Conservation (phyloP, 2,113 vertebrate genomes). For the Amphiprion ocellaris region DNA sequence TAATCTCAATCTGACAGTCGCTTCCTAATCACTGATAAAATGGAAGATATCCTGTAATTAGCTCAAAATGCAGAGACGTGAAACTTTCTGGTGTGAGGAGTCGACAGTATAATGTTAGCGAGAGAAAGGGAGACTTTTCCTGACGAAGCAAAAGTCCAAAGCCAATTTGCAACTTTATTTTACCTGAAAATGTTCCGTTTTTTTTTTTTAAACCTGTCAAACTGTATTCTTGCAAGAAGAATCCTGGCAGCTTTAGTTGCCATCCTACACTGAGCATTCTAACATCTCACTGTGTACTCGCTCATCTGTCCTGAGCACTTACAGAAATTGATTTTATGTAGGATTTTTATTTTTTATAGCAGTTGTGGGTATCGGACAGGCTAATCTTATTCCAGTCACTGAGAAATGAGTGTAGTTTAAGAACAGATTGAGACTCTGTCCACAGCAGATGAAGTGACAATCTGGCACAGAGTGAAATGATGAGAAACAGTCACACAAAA, state of each 20-base stretch:
- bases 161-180: conserved; percentile 33
- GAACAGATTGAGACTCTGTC: conserved; percentile 21
- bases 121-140: background rate
- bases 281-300: conserved; percentile 13
- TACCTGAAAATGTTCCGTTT: conserved; percentile 30
- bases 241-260: conserved; percentile 26
- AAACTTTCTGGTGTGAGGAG: background rate
- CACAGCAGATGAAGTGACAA: conserved; percentile 19
- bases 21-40: conserved; percentile 10
- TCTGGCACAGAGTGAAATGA: conserved; percentile 17
- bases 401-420: conserved; percentile 24
- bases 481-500: conserved; percentile 14
- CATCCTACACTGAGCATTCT: conserved; percentile 25
- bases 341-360: conserved; percentile 19
- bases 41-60: background rate
- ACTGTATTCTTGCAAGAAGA: conserved; percentile 1
- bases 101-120: conserved; percentile 3
- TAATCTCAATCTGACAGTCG: conserved; percentile 2
- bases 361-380: conserved; percentile 6
- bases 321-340: conserved; percentile 43
- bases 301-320: conserved; percentile 35
- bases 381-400: conserved; percentile 24
- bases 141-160: background rate
- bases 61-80: background rate
- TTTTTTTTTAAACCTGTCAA: conserved; percentile 21